These are phyloP conservation scores for Cataglyphis cursor DNA, from an alignment of 2,888 invertebrate genomes.

Conservation along the genomic window DNA sequence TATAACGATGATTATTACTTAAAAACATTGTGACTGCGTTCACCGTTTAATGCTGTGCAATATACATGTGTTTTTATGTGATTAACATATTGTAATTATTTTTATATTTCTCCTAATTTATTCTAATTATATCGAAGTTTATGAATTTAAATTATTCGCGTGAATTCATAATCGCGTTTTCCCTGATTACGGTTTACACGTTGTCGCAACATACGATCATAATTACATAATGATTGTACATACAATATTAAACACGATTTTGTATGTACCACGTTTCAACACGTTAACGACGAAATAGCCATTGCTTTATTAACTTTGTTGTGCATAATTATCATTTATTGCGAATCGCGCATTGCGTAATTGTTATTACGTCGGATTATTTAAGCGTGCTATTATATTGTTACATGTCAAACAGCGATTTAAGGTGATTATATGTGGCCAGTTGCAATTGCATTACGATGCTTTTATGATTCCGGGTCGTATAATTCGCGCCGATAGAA, in stretches of 20 bases:
- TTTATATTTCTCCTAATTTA: not conserved
- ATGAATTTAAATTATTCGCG: constrained; percentile 29
- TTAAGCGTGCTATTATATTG: constrained; percentile 44
- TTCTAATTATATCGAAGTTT: not conserved
- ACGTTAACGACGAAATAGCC: constrained; percentile 6
- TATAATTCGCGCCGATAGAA: constrained; percentile 44
- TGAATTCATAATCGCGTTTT: constrained; percentile 24
- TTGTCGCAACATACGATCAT: not conserved
- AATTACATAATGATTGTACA: constrained; percentile 16
- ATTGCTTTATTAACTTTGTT: constrained; percentile 30
- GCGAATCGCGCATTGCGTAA: not conserved
- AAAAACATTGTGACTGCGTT: constrained; percentile 7
- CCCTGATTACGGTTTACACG: constrained; percentile 2
- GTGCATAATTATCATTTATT: constrained; percentile 28
- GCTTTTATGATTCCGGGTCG: constrained; percentile 35
- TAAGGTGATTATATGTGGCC: constrained; percentile 26
- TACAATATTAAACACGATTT: not conserved
- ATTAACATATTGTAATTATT: not conserved
- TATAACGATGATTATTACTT: constrained; percentile 66
- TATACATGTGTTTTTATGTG: not conserved
- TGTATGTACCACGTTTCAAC: not conserved
- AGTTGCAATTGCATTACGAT: constrained; percentile 43
- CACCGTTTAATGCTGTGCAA: constrained; percentile 2
- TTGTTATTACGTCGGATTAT: constrained; percentile 42
- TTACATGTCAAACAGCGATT: constrained; percentile 34